Evolutionary conservation across 2,113 vertebrate genomes (phyloP).

Genomic region (Thymallus thymallus): DNA sequence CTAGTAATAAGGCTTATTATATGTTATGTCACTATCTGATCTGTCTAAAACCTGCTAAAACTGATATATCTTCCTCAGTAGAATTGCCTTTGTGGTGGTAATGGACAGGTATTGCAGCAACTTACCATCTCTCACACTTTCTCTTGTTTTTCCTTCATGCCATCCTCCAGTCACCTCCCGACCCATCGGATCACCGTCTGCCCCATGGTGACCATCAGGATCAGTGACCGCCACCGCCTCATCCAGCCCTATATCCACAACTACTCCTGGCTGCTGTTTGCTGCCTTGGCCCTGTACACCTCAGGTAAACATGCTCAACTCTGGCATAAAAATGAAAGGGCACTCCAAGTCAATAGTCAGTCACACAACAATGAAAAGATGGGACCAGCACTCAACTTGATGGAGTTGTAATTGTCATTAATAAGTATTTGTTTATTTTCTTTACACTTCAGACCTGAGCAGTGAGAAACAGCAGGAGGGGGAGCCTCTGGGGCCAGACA

Average conservation of each 20-base stretch:
- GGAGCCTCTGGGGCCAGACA: constrained; percentile 65
- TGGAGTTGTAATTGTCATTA: too few relatives aligned
- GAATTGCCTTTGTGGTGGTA: too few relatives aligned
- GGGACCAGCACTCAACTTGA: too few relatives aligned
- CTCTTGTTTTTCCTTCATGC: not conserved
- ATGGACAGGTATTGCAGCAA: too few relatives aligned
- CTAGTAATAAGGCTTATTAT: too few relatives aligned
- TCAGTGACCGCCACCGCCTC: constrained; percentile 90
- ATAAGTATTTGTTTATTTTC: constrained; percentile 24
- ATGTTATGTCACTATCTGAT: too few relatives aligned
- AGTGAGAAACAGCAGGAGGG: constrained; percentile 74
- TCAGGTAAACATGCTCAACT: constrained; percentile 57
- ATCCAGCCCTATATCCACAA: constrained; percentile 98
- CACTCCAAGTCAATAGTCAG: too few relatives aligned
- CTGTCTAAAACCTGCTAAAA: too few relatives aligned
- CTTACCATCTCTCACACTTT: not conserved
- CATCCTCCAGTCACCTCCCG: constrained; percentile 83
- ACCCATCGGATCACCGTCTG: constrained; percentile 92
- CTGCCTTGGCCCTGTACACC: constrained; percentile 87
- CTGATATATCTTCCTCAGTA: too few relatives aligned
- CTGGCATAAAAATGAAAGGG: too few relatives aligned
- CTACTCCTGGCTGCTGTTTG: constrained; percentile 94
- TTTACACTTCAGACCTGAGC: constrained; percentile 88
- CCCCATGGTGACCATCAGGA: constrained; percentile 92
- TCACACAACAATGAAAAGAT: too few relatives aligned